Percentiles rank a stretch among this genome's conserved stretches.
phyloP scores from a whole-genome alignment of 1,140 invertebrate genomes.

The Ceratosolen solmsi region DNA sequence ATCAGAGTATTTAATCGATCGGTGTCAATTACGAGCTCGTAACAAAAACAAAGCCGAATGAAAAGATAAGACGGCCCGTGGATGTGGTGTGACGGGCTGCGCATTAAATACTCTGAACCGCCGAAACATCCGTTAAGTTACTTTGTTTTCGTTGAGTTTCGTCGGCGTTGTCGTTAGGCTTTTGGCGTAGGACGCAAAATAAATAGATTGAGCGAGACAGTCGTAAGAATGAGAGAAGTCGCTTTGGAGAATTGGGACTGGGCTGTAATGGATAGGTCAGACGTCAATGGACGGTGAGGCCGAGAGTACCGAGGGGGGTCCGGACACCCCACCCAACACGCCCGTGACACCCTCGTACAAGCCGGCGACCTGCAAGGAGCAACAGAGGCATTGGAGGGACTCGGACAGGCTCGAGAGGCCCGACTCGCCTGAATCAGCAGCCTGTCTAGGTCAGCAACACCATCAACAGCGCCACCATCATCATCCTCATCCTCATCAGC shows the following conservation, averaged over 20 bases:
- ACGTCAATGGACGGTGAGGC: conserved; percentile 74
- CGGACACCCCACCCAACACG: conserved; percentile 76
- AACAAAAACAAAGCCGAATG: background rate
- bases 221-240: conserved; percentile 60
- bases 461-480: conserved; percentile 30
- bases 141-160: conserved; percentile 59
- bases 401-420: conserved; percentile 35
- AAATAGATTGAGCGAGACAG: conserved; percentile 60
- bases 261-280: conserved; percentile 73
- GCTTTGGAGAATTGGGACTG: conserved; percentile 70
- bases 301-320: conserved; percentile 72
- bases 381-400: conserved; percentile 59
- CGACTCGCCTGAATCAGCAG: conserved; percentile 44
- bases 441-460: conserved; percentile 52
- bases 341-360: conserved; percentile 71
- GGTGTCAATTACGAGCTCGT: background rate
- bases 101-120: conserved; percentile 51
- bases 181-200: conserved; percentile 69
- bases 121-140: conserved; percentile 44
- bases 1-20: conserved; percentile 43
- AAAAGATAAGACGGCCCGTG: background rate
- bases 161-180: conserved; percentile 71
- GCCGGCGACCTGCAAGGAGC: conserved; percentile 61
- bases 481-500: conserved; percentile 5
- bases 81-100: background rate